These are phyloP conservation scores for Chelidonichthys spinosus DNA, from an alignment of 2,797 vertebrate species.

Conservation along the genomic window DNA sequence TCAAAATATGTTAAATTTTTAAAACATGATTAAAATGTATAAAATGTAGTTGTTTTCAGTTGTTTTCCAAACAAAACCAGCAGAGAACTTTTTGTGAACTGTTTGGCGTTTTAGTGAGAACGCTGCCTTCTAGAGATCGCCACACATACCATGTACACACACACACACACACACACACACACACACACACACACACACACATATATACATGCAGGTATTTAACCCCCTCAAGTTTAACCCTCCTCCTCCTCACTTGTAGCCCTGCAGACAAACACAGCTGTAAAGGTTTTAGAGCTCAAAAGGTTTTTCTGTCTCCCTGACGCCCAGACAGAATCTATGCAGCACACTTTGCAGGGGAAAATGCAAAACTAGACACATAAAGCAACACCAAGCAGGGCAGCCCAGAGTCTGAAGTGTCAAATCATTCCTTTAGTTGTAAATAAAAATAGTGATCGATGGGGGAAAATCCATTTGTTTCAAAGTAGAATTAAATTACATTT, in stretches of 20 bases:
- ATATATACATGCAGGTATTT: no score
- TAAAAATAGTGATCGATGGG: not conserved
- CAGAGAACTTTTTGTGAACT: no score
- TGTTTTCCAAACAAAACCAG: no score
- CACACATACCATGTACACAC: no score
- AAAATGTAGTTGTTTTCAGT: no score
- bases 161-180: no score
- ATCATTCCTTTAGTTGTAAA: not conserved
- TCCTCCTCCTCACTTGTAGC: not conserved
- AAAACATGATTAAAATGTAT: no score
- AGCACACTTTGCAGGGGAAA: not conserved
- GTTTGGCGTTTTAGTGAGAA: no score
- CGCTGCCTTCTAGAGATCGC: no score
- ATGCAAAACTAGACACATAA: not conserved
- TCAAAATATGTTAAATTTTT: no score
- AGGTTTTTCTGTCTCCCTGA: conserved; percentile 53
- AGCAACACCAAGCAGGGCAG: not conserved
- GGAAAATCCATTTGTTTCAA: not conserved
- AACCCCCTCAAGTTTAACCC: conserved; percentile 20
- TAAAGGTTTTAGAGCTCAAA: conserved; percentile 50
- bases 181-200: no score
- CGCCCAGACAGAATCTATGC: conserved; percentile 25
- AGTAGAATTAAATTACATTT: not conserved
- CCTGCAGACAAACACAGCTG: conserved; percentile 17
- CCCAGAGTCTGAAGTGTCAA: not conserved